A percentile compares a stretch with the other conserved stretches of the same genome.
These are phyloP conservation scores for Orestias chungarensis DNA, from an alignment of 2,797 vertebrate genomes.

Conservation along the genomic window DNA sequence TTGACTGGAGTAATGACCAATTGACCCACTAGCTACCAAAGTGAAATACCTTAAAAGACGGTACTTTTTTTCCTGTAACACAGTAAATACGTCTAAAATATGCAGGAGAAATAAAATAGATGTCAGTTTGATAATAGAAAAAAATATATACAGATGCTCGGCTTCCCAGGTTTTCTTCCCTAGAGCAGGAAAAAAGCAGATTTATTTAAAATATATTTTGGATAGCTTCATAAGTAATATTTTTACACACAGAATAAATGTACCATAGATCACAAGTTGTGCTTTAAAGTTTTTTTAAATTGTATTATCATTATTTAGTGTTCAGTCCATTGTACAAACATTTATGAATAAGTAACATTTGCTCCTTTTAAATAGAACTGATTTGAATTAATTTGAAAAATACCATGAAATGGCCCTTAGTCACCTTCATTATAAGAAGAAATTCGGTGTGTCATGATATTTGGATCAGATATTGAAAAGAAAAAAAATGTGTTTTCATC, in stretches of 20 bases:
- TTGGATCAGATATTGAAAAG: too few species aligned
- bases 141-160: background rate
- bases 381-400: background rate
- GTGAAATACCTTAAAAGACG: slow-evolving; percentile 8
- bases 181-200: background rate
- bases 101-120: background rate
- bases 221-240: too few species aligned
- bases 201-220: too few species aligned
- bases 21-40: slow-evolving; percentile 27
- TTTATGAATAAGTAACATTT: background rate
- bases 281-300: too few species aligned
- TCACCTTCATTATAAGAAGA: background rate
- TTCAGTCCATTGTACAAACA: background rate
- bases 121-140: background rate
- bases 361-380: background rate
- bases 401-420: background rate
- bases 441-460: background rate
- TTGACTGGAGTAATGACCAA: slow-evolving; percentile 22
- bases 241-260: too few species aligned
- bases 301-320: background rate
- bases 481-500: slow-evolving; percentile 17
- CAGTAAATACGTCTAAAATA: background rate
- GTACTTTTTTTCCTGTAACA: background rate
- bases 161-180: background rate
- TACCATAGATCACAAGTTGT: too few species aligned